Conservation (phyloP, 2,113 vertebrate species). For the Cyprinodon brontotheroides region DNA sequence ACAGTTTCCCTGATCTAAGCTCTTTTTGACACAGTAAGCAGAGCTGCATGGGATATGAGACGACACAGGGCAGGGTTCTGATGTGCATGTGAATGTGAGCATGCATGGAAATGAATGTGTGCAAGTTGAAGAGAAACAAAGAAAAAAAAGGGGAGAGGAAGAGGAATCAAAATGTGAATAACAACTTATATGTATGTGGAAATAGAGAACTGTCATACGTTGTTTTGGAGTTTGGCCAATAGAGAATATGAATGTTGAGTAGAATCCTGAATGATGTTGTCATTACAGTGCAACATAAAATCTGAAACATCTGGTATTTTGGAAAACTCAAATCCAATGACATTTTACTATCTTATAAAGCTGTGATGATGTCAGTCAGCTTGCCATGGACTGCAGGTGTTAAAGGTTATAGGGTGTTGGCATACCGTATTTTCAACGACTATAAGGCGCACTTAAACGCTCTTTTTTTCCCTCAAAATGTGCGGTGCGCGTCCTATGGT, state of each 20-base stretch:
- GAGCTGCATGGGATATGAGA: slow-evolving; percentile 52
- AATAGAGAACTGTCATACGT: slow-evolving; percentile 34
- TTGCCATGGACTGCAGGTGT: neutral
- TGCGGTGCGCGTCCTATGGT: no score
- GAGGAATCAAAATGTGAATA: neutral
- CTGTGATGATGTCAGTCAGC: neutral
- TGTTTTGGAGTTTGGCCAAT: neutral
- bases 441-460: no score
- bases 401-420: neutral
- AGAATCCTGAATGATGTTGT: neutral
- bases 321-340: neutral
- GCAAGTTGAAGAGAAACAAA: slow-evolving; percentile 8
- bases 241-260: neutral
- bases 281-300: neutral
- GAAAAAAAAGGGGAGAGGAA: neutral
- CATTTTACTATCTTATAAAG: neutral
- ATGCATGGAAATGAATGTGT: neutral
- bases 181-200: neutral
- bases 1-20: slow-evolving; percentile 72
- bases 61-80: slow-evolving; percentile 7
- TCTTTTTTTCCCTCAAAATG: no score
- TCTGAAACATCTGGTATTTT: neutral
- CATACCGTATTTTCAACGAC: no score
- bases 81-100: neutral
- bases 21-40: slow-evolving; percentile 65